Conservation (phyloP, 2,113 vertebrate genomes). For the Glaucomys volans region DNA sequence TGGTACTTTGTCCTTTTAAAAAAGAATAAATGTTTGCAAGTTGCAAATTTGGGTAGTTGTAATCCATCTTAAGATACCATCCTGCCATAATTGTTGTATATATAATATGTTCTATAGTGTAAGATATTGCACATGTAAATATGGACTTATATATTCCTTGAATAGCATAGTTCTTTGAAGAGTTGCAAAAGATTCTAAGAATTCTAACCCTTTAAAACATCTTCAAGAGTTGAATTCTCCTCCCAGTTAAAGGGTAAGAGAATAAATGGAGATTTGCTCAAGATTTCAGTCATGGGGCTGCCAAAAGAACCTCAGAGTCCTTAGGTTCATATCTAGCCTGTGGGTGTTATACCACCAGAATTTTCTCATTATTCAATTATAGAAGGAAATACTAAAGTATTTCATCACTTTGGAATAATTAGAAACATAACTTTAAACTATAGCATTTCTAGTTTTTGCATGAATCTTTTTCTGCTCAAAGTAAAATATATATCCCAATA, state of each 20-base stretch:
- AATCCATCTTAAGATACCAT: not conserved
- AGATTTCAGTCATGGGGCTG: not conserved
- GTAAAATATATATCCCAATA: not conserved
- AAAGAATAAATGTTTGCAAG: not conserved
- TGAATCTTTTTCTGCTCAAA: not conserved
- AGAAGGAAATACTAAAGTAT: not conserved
- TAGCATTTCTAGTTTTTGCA: not conserved
- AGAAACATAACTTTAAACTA: not conserved
- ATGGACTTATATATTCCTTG: not conserved
- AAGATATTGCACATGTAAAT: not conserved
- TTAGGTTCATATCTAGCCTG: not conserved
- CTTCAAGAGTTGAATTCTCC: not conserved
- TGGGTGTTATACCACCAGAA: not conserved
- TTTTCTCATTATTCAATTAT: not conserved
- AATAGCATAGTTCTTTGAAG: not conserved
- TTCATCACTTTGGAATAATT: not conserved
- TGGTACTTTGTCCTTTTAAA: not conserved
- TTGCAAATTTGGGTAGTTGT: not conserved
- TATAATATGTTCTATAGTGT: not conserved
- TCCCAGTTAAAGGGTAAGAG: not conserved
- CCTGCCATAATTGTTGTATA: not conserved
- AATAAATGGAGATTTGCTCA: rapidly evolving
- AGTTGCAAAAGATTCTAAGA: not conserved
- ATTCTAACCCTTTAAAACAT: not conserved
- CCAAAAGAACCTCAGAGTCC: not conserved